These are phyloP conservation scores for Philypnodon macrostomus DNA, from an alignment of 2,797 vertebrate genomes.

Conservation along the genomic window DNA sequence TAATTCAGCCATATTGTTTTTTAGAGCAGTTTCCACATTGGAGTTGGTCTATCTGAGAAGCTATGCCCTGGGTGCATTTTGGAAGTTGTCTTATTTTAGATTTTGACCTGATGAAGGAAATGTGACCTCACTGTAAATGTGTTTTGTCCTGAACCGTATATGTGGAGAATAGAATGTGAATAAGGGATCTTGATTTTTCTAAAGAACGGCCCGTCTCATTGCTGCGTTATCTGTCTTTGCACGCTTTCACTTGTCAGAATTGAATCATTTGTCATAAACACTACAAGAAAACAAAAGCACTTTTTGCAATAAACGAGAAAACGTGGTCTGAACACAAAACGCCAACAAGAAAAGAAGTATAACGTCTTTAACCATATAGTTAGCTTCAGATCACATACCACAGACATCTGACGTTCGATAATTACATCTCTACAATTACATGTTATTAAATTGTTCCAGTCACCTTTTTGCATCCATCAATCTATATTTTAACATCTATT, in stretches of 20 bases:
- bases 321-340: conserved; percentile 20
- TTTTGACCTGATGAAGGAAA: conserved; percentile 9
- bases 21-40: conserved; percentile 6
- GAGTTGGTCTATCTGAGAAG: conserved; percentile 3
- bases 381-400: conserved; percentile 1
- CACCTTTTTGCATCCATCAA: not conserved
- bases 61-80: conserved; percentile 6
- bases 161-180: conserved; percentile 14
- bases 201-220: conserved; percentile 34
- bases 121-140: conserved; percentile 12
- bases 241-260: conserved; percentile 37
- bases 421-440: not conserved
- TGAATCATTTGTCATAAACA: conserved; percentile 33
- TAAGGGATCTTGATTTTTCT: conserved; percentile 11
- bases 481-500: no score
- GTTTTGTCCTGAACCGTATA: conserved; percentile 3
- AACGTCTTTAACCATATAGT: conserved; percentile 21
- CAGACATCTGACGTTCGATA: not conserved
- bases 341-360: conserved; percentile 13
- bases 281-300: conserved; percentile 21
- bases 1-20: conserved; percentile 7
- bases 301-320: conserved; percentile 15
- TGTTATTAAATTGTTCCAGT: conserved; percentile 6
- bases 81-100: conserved; percentile 17
- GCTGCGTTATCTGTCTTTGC: conserved; percentile 32